phyloP scores from a whole-genome alignment of 2,797 vertebrate genomes.

The Allobates femoralis region DNA sequence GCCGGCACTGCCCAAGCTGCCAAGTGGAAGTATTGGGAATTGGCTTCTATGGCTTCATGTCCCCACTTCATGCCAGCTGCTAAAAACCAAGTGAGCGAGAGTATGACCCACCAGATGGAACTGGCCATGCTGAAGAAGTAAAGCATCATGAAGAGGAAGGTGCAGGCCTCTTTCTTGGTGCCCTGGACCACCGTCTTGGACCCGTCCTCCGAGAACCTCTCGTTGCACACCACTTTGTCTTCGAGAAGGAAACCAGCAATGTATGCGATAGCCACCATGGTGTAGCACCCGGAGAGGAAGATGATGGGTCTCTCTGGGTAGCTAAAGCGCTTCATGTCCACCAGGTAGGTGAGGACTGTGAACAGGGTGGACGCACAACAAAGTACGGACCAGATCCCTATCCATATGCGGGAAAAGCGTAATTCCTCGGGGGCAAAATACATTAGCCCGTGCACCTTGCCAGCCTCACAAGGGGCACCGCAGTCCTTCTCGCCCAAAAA shows the following conservation, averaged over 20 bases:
- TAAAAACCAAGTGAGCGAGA: slow-evolving; percentile 96
- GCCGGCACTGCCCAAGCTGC: slow-evolving; percentile 95
- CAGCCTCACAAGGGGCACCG: slow-evolving; percentile 89
- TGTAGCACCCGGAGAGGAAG: slow-evolving; percentile 95
- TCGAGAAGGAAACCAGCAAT: slow-evolving; percentile 91
- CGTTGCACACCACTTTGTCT: slow-evolving; percentile 92
- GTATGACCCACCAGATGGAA: slow-evolving; percentile 98
- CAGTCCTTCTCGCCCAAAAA: slow-evolving; percentile 95
- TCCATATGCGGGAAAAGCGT: slow-evolving; percentile 91
- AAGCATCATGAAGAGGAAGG: slow-evolving; percentile 97
- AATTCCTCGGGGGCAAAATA: slow-evolving; percentile 92
- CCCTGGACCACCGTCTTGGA: slow-evolving; percentile 92
- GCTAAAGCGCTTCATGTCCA: slow-evolving; percentile 97
- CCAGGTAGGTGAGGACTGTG: slow-evolving; percentile 93
- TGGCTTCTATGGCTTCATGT: slow-evolving; percentile 96
- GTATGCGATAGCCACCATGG: slow-evolving; percentile 92
- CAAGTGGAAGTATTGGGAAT: slow-evolving; percentile 95
- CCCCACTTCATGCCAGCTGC: slow-evolving; percentile 97
- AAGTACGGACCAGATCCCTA: slow-evolving; percentile 92
- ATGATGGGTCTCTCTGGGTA: slow-evolving; percentile 96
- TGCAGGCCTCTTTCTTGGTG: slow-evolving; percentile 95
- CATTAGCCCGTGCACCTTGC: slow-evolving; percentile 88
- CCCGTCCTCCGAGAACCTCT: slow-evolving; percentile 87
- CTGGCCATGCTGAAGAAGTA: slow-evolving; percentile 99
- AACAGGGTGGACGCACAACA: slow-evolving; percentile 94